A percentile compares a stretch with the other conserved stretches of the same genome.
Evolutionary conservation across 2,113 vertebrate species (phyloP).

Genomic region (Suncus etruscus): DNA sequence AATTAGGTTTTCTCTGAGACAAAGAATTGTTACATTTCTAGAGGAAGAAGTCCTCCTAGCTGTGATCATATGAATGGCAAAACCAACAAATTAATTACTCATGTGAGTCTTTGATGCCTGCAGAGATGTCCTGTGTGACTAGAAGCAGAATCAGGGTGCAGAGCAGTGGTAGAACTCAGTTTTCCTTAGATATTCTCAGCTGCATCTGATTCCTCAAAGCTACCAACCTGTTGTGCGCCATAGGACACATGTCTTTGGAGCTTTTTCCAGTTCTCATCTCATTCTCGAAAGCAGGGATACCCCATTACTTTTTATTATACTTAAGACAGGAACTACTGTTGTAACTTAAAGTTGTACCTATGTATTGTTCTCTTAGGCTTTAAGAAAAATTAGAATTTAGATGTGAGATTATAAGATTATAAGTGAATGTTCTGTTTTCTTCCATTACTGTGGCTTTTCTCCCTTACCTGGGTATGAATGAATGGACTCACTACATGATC

Average conservation of each 20-base stretch:
- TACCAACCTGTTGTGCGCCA: not conserved
- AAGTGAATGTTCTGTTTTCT: not conserved
- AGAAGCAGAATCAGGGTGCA: not conserved
- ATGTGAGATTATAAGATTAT: not conserved
- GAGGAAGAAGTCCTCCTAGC: not conserved
- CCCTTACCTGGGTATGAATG: too few species aligned
- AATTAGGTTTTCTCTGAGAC: slow-evolving; percentile 14
- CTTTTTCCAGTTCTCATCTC: not conserved
- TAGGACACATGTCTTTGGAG: not conserved
- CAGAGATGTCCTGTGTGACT: not conserved
- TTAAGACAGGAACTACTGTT: not conserved
- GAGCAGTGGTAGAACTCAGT: not conserved
- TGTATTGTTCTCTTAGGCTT: not conserved
- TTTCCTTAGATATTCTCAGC: not conserved
- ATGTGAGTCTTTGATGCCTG: not conserved
- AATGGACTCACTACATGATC: not conserved
- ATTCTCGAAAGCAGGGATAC: not conserved
- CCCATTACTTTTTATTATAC: slow-evolving; percentile 3
- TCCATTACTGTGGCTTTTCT: not conserved
- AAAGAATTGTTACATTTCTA: slow-evolving; percentile 25
- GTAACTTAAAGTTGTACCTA: not conserved
- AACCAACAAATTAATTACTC: not conserved
- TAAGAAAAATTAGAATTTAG: slow-evolving; percentile 25
- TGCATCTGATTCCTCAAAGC: not conserved
- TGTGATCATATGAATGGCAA: not conserved